Evolutionary conservation across 2,797 vertebrate genomes (phyloP).

Genomic region (Sebastes cheni): DNA sequence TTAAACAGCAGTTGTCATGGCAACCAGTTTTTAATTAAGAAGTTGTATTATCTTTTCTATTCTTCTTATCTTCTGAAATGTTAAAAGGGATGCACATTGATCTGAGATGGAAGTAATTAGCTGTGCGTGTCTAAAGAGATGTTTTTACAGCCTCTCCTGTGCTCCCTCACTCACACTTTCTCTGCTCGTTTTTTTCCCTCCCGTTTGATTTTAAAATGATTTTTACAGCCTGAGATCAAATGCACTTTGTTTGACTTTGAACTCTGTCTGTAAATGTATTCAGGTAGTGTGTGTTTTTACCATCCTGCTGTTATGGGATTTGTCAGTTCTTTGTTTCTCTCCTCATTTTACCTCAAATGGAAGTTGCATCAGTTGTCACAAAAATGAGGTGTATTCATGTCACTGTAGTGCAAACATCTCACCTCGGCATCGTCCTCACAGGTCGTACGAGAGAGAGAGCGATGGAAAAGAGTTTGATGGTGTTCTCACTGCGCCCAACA

Average conservation of each 20-base stretch:
- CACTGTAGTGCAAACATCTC: background rate
- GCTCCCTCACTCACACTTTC: slow-evolving; percentile 1
- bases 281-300: slow-evolving; percentile 22
- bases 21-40: slow-evolving; percentile 60
- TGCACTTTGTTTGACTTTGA: slow-evolving; percentile 47
- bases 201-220: slow-evolving; percentile 28
- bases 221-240: slow-evolving; percentile 46
- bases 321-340: slow-evolving; percentile 14
- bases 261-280: slow-evolving; percentile 35
- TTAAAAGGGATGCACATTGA: slow-evolving; percentile 48
- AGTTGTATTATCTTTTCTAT: slow-evolving; percentile 31
- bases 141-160: slow-evolving; percentile 16
- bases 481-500: background rate
- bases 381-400: background rate
- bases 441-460: background rate
- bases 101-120: slow-evolving; percentile 51
- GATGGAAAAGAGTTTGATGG: background rate
- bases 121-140: slow-evolving; percentile 13
- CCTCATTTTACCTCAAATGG: background rate
- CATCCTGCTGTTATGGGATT: background rate
- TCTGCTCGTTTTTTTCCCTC: background rate
- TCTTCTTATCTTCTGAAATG: slow-evolving; percentile 36
- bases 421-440: background rate
- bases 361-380: background rate
- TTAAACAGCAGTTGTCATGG: slow-evolving; percentile 49